Evolutionary conservation across 2,888 invertebrate genomes (phyloP).

Genomic region (Cecidostiba fungosa): DNA sequence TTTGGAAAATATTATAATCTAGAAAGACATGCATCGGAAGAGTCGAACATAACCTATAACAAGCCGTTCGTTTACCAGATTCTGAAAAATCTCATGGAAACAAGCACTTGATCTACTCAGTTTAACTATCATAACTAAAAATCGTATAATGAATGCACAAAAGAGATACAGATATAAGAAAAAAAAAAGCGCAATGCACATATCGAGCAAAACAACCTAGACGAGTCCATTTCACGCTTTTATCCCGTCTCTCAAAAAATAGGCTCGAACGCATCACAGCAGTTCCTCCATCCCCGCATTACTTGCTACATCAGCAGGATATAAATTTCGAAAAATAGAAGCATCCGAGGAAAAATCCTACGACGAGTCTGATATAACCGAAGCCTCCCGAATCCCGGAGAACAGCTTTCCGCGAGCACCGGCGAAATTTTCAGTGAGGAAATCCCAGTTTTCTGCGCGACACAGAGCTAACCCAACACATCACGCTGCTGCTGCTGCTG

Average conservation of each 20-base stretch:
- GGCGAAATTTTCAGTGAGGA: slow-evolving; percentile 55
- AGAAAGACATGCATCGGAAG: background rate
- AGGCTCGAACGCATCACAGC: slow-evolving; percentile 26
- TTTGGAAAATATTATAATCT: background rate
- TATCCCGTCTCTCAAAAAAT: slow-evolving; percentile 53
- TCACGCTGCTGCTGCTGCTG: background rate
- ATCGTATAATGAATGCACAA: no score
- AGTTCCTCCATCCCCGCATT: background rate
- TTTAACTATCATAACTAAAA: background rate
- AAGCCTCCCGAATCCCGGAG: background rate
- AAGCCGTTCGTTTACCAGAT: background rate
- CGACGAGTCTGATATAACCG: no score
- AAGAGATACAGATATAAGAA: background rate
- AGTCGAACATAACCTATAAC: background rate
- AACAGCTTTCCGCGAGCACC: background rate
- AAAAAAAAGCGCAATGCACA: background rate
- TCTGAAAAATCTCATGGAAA: background rate
- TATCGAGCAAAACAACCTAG: slow-evolving; percentile 39
- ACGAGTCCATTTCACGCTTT: slow-evolving; percentile 60
- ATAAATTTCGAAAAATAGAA: background rate
- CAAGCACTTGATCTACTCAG: background rate
- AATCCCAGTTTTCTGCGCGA: slow-evolving; percentile 39
- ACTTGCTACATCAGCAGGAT: no score
- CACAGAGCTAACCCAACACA: slow-evolving; percentile 38
- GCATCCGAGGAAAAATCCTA: background rate